Percentiles rank a stretch among this genome's conserved stretches.
Evolutionary conservation across 2,888 invertebrate genomes (phyloP).

Genomic region (Lycocerus yunnanus): DNA sequence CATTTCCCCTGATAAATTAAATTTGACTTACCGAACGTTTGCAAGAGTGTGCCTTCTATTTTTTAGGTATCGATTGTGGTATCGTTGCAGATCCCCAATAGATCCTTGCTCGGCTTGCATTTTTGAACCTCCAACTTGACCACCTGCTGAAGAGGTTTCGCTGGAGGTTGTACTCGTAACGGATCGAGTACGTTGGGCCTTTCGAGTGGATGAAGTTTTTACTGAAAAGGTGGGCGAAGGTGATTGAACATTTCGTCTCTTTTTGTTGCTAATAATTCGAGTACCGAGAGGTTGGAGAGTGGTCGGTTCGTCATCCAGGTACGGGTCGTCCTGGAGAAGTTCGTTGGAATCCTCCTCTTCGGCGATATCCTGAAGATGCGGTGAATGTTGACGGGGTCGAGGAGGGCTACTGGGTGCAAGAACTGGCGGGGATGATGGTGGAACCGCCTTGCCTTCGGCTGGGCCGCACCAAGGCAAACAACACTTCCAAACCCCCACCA

Average conservation of each 20-base stretch:
- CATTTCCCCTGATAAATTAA: background rate
- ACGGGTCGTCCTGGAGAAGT: slow-evolving; percentile 59
- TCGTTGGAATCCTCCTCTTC: slow-evolving; percentile 76
- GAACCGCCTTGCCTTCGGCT: slow-evolving; percentile 58
- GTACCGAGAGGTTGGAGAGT: slow-evolving; percentile 56
- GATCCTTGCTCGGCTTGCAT: slow-evolving; percentile 94
- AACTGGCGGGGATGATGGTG: slow-evolving; percentile 40
- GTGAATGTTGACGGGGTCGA: slow-evolving; percentile 70
- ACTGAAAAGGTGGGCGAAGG: slow-evolving; percentile 67
- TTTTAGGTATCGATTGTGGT: slow-evolving; percentile 83
- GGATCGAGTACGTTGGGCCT: slow-evolving; percentile 55
- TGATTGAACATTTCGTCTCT: slow-evolving; percentile 58
- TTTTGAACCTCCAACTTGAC: slow-evolving; percentile 60
- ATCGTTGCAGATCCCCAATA: slow-evolving; percentile 87
- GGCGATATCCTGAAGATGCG: slow-evolving; percentile 76
- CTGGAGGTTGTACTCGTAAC: slow-evolving; percentile 46
- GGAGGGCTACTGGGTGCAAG: slow-evolving; percentile 64
- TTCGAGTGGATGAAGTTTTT: slow-evolving; percentile 58
- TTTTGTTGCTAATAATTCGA: slow-evolving; percentile 43
- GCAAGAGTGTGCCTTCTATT: slow-evolving; percentile 88
- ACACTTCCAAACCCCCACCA: slow-evolving; percentile 81
- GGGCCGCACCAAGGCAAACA: slow-evolving; percentile 83
- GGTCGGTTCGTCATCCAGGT: slow-evolving; percentile 60
- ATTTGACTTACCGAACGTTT: slow-evolving; percentile 82
- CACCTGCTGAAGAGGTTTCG: slow-evolving; percentile 51